These are phyloP conservation scores for Platyura marginata DNA, from an alignment of 1,140 invertebrate genomes.

Conservation along the genomic window DNA sequence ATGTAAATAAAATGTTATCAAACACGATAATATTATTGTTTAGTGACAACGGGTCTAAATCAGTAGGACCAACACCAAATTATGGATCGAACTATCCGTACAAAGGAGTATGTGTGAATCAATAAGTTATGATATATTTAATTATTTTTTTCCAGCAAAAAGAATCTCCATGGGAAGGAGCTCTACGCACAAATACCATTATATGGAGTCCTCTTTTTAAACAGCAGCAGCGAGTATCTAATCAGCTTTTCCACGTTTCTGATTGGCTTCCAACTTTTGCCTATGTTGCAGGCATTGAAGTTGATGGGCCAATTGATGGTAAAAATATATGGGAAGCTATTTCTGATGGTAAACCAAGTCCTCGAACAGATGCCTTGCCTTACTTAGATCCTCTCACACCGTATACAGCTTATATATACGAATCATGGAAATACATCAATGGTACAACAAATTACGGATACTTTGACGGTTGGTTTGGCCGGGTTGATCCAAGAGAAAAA, in stretches of 20 bases:
- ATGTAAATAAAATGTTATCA: constrained; percentile 41
- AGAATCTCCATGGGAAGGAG: constrained; percentile 70
- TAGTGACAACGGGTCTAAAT: constrained; percentile 60
- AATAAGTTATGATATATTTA: background rate
- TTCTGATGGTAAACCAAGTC: constrained; percentile 18
- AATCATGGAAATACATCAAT: constrained; percentile 55
- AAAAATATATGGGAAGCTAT: constrained; percentile 48
- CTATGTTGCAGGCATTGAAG: constrained; percentile 32
- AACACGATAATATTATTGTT: constrained; percentile 56
- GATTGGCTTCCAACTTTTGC: constrained; percentile 80
- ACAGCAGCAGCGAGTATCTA: constrained; percentile 37
- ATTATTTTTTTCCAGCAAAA: constrained; percentile 32
- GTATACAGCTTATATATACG: constrained; percentile 38
- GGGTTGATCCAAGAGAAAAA: constrained; percentile 8
- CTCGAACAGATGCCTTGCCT: constrained; percentile 45
- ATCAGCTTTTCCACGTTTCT: constrained; percentile 58
- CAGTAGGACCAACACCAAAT: constrained; percentile 48
- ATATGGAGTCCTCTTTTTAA: constrained; percentile 53
- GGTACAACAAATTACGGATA: constrained; percentile 30
- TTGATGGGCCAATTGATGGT: constrained; percentile 37
- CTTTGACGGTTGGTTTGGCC: constrained; percentile 29
- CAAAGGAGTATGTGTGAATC: constrained; percentile 37
- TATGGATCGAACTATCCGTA: constrained; percentile 76
- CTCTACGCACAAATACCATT: constrained; percentile 51
- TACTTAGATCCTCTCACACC: constrained; percentile 47